Percentiles rank a stretch among this genome's conserved stretches.
These are phyloP conservation scores for Barypeithes pellucidus DNA, from an alignment of 2,888 invertebrate genomes.

Conservation along the genomic window DNA sequence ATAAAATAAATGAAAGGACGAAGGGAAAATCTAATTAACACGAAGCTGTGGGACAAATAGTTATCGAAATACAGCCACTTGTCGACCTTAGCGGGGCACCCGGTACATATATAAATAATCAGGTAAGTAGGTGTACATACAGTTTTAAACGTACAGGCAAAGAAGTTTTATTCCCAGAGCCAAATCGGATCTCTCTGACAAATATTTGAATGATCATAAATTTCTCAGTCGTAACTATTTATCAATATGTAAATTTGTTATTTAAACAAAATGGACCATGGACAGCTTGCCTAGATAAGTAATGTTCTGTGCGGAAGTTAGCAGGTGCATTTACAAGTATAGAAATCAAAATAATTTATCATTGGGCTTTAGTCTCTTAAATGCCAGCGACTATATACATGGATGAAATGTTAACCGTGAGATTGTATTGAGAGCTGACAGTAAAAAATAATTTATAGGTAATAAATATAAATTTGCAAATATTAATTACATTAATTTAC, in stretches of 20 bases:
- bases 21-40: background rate
- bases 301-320: constrained; percentile 46
- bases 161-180: constrained; percentile 2
- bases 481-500: too few species aligned
- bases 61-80: too few species aligned
- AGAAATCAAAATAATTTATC: constrained; percentile 42
- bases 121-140: constrained; percentile 9
- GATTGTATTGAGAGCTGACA: background rate
- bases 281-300: constrained; percentile 48
- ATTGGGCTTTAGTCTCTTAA: constrained; percentile 10
- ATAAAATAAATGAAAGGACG: too few species aligned
- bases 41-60: too few species aligned
- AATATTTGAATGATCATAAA: constrained; percentile 43
- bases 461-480: background rate
- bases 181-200: constrained; percentile 22
- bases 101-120: background rate
- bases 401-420: background rate
- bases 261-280: constrained; percentile 47
- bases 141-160: background rate
- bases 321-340: constrained; percentile 42
- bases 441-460: background rate
- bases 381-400: background rate
- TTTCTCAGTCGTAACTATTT: constrained; percentile 37
- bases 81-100: too few species aligned
- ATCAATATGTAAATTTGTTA: constrained; percentile 48